A percentile compares a stretch with the other conserved stretches of the same genome.
phyloP scores from a whole-genome alignment of 2,113 vertebrate species.

The Embiotoca jacksoni region DNA sequence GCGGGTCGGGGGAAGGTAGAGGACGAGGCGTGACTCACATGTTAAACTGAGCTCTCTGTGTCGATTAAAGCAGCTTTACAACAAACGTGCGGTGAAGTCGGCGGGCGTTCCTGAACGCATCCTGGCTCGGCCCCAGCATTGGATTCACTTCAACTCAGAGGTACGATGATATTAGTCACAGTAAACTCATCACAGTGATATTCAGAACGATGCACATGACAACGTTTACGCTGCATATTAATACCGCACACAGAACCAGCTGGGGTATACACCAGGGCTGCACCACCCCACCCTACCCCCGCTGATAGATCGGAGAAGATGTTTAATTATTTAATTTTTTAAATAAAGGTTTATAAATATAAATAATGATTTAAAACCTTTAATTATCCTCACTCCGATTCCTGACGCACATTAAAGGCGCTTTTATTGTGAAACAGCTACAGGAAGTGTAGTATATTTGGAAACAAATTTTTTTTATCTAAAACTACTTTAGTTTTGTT shows the following conservation, averaged over 20 bases:
- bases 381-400: too few relatives aligned
- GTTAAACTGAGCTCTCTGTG: background rate
- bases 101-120: background rate
- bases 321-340: too few relatives aligned
- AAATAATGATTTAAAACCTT: too few relatives aligned
- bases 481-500: too few relatives aligned
- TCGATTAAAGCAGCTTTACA: conserved; percentile 26
- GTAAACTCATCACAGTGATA: conserved; percentile 29
- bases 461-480: too few relatives aligned
- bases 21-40: conserved; percentile 46
- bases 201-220: conserved; percentile 44
- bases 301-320: too few relatives aligned
- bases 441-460: too few relatives aligned
- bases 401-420: too few relatives aligned
- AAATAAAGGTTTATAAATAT: too few relatives aligned
- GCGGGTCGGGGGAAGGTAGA: conserved; percentile 37
- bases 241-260: conserved; percentile 43
- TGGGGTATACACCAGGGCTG: conserved; percentile 1
- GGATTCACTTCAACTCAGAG: conserved; percentile 28
- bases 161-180: conserved; percentile 55
- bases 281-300: background rate
- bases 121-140: conserved; percentile 55
- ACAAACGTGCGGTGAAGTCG: background rate
- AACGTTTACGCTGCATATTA: conserved; percentile 40
- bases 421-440: too few relatives aligned